A percentile compares a stretch with the other conserved stretches of the same genome.
Evolutionary conservation across 2,888 invertebrate species (phyloP).

Genomic region (Cremastinae sp.): DNA sequence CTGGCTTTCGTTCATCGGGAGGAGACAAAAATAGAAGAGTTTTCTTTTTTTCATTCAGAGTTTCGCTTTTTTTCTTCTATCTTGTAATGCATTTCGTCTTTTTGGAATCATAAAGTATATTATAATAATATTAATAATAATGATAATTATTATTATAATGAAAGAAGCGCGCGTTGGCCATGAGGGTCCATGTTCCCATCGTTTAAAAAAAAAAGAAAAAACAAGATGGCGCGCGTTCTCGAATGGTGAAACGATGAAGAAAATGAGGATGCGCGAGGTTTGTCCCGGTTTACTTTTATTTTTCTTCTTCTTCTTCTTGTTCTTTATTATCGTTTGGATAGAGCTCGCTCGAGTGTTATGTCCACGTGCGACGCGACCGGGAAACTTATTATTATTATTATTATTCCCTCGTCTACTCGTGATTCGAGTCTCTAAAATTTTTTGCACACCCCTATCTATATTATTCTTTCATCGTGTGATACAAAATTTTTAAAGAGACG

Average conservation of each 20-base stretch:
- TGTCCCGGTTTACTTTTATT: conserved; percentile 43
- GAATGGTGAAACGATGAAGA: conserved; percentile 58
- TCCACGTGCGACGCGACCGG: conserved; percentile 36
- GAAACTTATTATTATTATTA: too few relatives aligned
- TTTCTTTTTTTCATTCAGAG: conserved; percentile 21
- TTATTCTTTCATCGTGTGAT: too few relatives aligned
- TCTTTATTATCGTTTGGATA: conserved; percentile 13
- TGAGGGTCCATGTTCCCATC: conserved; percentile 6
- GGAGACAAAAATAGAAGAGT: conserved; percentile 57
- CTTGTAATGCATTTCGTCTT: conserved; percentile 50
- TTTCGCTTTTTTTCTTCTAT: conserved; percentile 40
- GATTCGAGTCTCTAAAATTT: too few relatives aligned
- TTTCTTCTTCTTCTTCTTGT: conserved; percentile 22
- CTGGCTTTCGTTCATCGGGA: conserved; percentile 58
- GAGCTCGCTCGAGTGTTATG: conserved; percentile 23
- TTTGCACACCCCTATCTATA: too few relatives aligned
- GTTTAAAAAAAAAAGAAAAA: conserved; percentile 20
- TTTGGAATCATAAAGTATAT: conserved; percentile 60
- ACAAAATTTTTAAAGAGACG: too few relatives aligned
- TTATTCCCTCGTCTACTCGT: too few relatives aligned
- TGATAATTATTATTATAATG: conserved; percentile 58
- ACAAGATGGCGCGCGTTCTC: conserved; percentile 51
- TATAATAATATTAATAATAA: conserved; percentile 46
- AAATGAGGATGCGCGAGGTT: conserved; percentile 56
- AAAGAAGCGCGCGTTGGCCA: conserved; percentile 66